Evolutionary conservation across 1,140 invertebrate species (phyloP), one percentile per base, ranked within the genome.

Genomic region (Drosophila tani): DNA sequence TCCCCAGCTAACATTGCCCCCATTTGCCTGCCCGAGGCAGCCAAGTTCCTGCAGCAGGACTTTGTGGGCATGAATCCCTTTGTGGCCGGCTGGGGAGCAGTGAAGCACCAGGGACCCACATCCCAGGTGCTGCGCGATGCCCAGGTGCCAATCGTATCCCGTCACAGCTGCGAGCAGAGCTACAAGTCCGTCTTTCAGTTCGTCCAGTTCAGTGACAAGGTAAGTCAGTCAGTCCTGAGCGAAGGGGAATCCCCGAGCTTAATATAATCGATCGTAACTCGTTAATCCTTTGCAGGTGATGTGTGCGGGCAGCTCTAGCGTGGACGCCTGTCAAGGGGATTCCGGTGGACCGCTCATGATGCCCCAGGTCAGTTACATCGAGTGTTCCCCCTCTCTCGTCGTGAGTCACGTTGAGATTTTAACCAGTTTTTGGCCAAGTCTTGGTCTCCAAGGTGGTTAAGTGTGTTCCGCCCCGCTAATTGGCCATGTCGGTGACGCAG

Each of bases 321-420:
- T 96, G 82, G 97, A 98, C 90, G 95, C 97, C 29, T 98, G 97
- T 88, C 96, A 97, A 94, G 97, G 97, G 47, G 97, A 98, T 93
- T 97, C 96, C 58, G 97, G 97, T 19, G 97, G 97, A 51, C 92
- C 92, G 51, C 90, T 98, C 9, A 97, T 97, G 96, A 91, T 93
- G 73, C 94, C 94, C 11, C 81, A 92, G 87, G 91, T 92, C 70
- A 84, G 84, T 80, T 81, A 66, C 60, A 69, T 9, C 38, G 53
- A 38, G 53, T 40, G 17, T 38, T 58, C 35, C 29, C 53, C 53
- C 41, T 49, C 17, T 68, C 3, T 17, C 11, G 15, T 17, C 43
- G 46, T 77, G 70, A 76, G 5, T 82, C 83, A 86, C 8, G 1
- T 6, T 55, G 8, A 9, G 53, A 50, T 24, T 56, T 24, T 40